phyloP scores from a whole-genome alignment of 2,113 vertebrate species.

The Tilapia sparmanii region DNA sequence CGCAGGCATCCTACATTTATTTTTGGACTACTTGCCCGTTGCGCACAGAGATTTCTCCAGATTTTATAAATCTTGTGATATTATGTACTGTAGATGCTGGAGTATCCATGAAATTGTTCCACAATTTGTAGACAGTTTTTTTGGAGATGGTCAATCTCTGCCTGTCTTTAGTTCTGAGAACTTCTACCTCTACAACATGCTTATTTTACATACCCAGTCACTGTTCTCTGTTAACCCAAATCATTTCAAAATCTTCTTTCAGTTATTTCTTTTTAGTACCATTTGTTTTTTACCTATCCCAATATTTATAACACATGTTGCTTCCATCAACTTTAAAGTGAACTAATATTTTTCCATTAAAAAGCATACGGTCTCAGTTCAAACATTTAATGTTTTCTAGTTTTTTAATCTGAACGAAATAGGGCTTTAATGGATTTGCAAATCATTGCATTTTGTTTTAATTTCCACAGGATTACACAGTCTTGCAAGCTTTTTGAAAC shows the following conservation, averaged over 20 bases:
- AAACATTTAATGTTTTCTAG: background rate
- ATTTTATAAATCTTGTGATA: background rate
- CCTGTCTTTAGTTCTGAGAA: background rate
- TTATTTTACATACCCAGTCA: background rate
- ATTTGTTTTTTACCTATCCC: background rate
- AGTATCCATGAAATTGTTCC: background rate
- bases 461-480: background rate
- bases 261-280: background rate
- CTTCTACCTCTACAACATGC: background rate
- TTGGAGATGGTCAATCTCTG: background rate
- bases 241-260: background rate
- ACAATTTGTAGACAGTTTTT: background rate
- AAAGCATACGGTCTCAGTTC: background rate
- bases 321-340: background rate
- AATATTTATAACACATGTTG: background rate
- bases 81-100: background rate
- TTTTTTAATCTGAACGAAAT: background rate
- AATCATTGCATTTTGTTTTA: background rate
- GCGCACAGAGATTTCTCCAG: background rate
- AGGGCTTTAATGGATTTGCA: background rate
- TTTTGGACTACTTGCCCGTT: background rate
- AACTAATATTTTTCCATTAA: background rate
- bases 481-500: background rate
- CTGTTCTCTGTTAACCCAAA: background rate
- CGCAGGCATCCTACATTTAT: accelerated